Evolutionary conservation across 1,140 invertebrate species (phyloP).

Genomic region (Drosophila burlai): DNA sequence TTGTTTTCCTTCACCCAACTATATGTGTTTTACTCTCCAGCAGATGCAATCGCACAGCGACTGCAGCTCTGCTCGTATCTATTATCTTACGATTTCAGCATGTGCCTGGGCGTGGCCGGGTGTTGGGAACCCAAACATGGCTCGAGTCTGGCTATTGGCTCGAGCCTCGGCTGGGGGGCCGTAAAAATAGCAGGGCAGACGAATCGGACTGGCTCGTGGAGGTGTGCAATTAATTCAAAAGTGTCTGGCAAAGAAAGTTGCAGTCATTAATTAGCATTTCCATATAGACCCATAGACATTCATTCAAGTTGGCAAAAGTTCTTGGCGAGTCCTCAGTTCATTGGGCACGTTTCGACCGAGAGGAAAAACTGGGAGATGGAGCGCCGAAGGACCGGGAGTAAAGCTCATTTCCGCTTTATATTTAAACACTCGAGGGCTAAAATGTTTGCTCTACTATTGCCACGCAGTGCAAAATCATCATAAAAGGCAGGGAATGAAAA

Average conservation of each 20-base stretch:
- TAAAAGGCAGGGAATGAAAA: slow-evolving; percentile 79
- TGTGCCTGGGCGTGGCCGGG: slow-evolving; percentile 43
- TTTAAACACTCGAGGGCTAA: slow-evolving; percentile 83
- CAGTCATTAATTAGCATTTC: slow-evolving; percentile 76
- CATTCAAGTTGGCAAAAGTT: slow-evolving; percentile 15
- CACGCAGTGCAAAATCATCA: slow-evolving; percentile 78
- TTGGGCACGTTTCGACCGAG: slow-evolving; percentile 65
- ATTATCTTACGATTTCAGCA: slow-evolving; percentile 67
- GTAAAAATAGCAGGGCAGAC: slow-evolving; percentile 42
- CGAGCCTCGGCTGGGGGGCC: slow-evolving; percentile 31
- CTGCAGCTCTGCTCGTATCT: slow-evolving; percentile 48
- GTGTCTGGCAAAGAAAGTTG: slow-evolving; percentile 71
- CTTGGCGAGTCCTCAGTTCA: slow-evolving; percentile 52
- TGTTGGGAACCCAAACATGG: slow-evolving; percentile 63
- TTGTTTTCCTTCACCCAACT: slow-evolving; percentile 42
- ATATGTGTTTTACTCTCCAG: slow-evolving; percentile 46
- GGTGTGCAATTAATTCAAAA: slow-evolving; percentile 72
- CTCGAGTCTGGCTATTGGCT: slow-evolving; percentile 38
- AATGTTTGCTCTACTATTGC: slow-evolving; percentile 78
- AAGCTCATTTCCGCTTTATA: slow-evolving; percentile 83
- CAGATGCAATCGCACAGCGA: slow-evolving; percentile 57
- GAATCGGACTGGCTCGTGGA: slow-evolving; percentile 50
- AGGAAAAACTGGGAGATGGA: slow-evolving; percentile 25
- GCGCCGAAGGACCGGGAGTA: slow-evolving; percentile 42
- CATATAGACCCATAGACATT: slow-evolving; percentile 18